A percentile compares a stretch with the other conserved stretches of the same genome.
Evolutionary conservation across 2,797 vertebrate species (phyloP).

Genomic region (Halcyon smyrnensis): DNA sequence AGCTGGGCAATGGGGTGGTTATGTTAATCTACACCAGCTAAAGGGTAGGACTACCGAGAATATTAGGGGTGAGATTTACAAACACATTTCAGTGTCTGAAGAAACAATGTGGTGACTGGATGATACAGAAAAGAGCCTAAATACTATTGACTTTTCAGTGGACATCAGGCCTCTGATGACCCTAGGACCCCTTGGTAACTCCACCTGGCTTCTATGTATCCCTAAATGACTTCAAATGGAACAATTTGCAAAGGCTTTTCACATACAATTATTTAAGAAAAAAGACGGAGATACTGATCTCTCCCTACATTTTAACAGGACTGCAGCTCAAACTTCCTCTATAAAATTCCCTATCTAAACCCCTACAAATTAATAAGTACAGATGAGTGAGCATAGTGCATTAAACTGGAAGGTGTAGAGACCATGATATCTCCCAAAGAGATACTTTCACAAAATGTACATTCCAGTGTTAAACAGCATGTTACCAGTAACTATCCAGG

Average conservation of each 20-base stretch:
- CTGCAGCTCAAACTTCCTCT: not conserved
- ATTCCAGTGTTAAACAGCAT: not conserved
- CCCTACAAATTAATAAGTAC: not conserved
- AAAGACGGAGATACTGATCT: not conserved
- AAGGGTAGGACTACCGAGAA: not conserved
- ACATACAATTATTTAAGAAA: not conserved
- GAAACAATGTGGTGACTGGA: not conserved
- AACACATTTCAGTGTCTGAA: not conserved
- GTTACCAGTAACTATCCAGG: not conserved
- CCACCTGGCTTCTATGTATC: not conserved
- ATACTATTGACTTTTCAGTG: not conserved
- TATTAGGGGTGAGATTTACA: not conserved
- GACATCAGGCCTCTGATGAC: not conserved
- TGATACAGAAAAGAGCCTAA: not conserved
- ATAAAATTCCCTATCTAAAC: not conserved
- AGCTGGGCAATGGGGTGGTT: not conserved
- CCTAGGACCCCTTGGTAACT: not conserved
- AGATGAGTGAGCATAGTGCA: not conserved
- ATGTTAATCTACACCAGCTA: not conserved
- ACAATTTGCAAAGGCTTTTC: not conserved
- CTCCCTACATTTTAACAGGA: not conserved
- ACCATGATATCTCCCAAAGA: not conserved
- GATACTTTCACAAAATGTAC: not conserved
- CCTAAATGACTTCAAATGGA: not conserved
- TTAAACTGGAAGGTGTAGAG: not conserved